Evolutionary conservation across 2,888 invertebrate species (phyloP).

Genomic region (Cerastis leucographa): DNA sequence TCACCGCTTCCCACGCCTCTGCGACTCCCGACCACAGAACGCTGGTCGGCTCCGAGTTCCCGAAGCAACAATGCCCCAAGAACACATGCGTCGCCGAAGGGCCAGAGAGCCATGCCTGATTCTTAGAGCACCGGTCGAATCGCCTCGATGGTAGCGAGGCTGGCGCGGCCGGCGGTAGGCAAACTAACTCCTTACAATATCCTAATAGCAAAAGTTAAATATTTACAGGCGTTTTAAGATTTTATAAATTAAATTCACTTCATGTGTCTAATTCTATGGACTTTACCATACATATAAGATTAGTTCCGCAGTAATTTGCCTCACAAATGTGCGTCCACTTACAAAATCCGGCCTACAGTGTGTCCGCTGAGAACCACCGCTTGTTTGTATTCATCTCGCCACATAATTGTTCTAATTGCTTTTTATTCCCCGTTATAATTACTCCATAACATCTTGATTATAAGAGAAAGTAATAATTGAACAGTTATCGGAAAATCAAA

Average conservation of each 20-base stretch:
- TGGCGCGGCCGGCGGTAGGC: too few relatives aligned
- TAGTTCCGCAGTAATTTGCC: constrained; percentile 38
- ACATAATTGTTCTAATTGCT: constrained; percentile 59
- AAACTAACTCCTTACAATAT: neutral
- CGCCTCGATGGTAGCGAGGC: too few relatives aligned
- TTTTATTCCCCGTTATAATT: constrained; percentile 63
- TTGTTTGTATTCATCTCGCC: constrained; percentile 48
- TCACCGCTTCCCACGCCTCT: too few relatives aligned
- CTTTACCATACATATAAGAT: constrained; percentile 33
- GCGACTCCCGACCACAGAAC: too few relatives aligned
- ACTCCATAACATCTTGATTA: constrained; percentile 55
- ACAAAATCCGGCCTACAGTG: constrained; percentile 40
- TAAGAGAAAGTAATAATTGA: constrained; percentile 65
- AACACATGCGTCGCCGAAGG: too few relatives aligned
- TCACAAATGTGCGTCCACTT: constrained; percentile 20
- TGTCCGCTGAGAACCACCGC: constrained; percentile 26
- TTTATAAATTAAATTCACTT: constrained; percentile 9
- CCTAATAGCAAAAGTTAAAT: neutral
- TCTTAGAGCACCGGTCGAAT: too few relatives aligned
- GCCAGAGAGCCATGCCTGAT: too few relatives aligned
- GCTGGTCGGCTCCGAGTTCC: too few relatives aligned
- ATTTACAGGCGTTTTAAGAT: neutral
- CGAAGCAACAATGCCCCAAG: too few relatives aligned
- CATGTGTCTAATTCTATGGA: constrained; percentile 21
- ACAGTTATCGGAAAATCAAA: constrained; percentile 44